Percentiles rank a stretch among this genome's conserved stretches.
phyloP scores from a whole-genome alignment of 2,888 invertebrate genomes.

The Petrolisthes manimaculis region DNA sequence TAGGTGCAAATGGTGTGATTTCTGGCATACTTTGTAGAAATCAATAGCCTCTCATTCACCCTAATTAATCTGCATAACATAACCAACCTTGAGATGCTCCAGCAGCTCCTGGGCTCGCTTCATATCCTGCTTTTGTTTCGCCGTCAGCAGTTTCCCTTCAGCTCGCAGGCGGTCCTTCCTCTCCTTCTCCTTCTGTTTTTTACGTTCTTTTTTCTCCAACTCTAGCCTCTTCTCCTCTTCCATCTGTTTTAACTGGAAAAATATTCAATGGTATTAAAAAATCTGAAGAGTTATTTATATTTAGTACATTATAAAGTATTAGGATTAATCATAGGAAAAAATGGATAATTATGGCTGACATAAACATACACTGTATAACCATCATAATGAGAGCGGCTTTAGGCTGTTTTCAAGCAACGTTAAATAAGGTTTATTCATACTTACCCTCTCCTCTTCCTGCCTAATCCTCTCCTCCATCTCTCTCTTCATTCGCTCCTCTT shows the following conservation, averaged over 20 bases:
- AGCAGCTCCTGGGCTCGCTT: conserved; percentile 90
- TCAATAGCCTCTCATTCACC: no score
- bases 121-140: conserved; percentile 92
- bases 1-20: no score
- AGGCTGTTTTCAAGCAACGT: background rate
- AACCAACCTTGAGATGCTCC: conserved; percentile 79
- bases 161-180: conserved; percentile 91
- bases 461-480: conserved; percentile 86
- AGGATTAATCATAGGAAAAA: no score
- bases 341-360: no score
- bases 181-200: conserved; percentile 93
- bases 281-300: no score
- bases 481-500: conserved; percentile 81
- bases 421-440: no score
- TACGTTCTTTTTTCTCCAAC: conserved; percentile 87
- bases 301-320: no score
- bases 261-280: background rate
- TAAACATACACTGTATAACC: no score
- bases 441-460: conserved; percentile 77
- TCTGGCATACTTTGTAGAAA: no score
- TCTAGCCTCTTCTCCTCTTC: conserved; percentile 78
- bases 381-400: background rate
- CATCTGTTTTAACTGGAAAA: conserved; percentile 44
- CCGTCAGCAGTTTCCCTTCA: conserved; percentile 94
- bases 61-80: no score